These are phyloP conservation scores for Plebejus melissa DNA, from an alignment of 2,888 invertebrate genomes.

Conservation along the genomic window DNA sequence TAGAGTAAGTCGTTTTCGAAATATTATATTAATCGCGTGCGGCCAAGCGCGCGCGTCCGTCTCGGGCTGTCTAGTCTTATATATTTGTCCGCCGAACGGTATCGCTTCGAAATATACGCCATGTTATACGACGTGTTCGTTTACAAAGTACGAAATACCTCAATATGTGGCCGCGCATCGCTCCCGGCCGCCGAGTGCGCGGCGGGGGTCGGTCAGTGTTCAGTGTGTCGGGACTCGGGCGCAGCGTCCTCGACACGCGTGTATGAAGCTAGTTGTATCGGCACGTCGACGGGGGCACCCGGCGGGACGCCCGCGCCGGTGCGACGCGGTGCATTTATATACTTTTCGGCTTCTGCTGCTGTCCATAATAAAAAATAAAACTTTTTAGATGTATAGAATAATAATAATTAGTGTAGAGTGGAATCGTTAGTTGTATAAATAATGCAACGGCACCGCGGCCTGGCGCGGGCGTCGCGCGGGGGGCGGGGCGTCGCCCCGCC, in stretches of 20 bases:
- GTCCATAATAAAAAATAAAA: conserved; percentile 5
- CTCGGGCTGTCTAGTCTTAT: conserved; percentile 17
- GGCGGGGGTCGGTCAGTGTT: neutral
- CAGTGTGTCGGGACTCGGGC: neutral
- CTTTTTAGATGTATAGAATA: conserved; percentile 20
- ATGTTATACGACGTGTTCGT: conserved; percentile 7
- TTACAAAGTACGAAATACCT: conserved; percentile 19
- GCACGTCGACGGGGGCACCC: neutral
- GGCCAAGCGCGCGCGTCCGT: conserved; percentile 12
- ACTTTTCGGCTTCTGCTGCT: conserved; percentile 13
- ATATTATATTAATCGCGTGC: conserved; percentile 3
- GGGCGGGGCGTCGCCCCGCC: neutral
- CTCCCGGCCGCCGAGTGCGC: neutral
- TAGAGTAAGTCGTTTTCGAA: conserved; percentile 23
- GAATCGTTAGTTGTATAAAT: conserved; percentile 8
- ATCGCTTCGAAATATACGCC: conserved; percentile 18
- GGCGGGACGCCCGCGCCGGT: neutral
- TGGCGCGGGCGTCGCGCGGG: neutral
- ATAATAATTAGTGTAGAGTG: conserved; percentile 14
- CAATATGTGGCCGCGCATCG: neutral
- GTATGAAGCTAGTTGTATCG: neutral
- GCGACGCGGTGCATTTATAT: neutral
- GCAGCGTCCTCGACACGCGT: neutral
- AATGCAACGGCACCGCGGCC: neutral
- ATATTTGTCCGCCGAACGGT: conserved; percentile 14